Evolutionary conservation across 53 echinoderm and acorn worm genomes (phyloP).

Genomic region (Apostichopus leukothele): DNA sequence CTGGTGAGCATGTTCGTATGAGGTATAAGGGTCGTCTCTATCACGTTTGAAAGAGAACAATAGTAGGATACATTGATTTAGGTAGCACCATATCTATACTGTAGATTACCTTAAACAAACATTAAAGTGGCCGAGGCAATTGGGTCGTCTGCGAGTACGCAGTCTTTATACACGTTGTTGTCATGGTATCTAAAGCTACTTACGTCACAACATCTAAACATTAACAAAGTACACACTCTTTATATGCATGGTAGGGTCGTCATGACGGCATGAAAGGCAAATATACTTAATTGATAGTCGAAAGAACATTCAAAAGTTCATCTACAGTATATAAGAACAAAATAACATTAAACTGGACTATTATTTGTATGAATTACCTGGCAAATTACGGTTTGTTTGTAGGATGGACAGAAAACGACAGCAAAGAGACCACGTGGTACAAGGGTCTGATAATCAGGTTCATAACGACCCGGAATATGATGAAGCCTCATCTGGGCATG

Average conservation of each 20-base stretch:
- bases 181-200: neutral
- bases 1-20: no score
- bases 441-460: neutral
- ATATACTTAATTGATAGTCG: neutral
- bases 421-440: neutral
- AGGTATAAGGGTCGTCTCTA: no score
- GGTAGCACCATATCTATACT: no score
- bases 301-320: neutral
- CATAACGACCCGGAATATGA: neutral
- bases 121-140: no score
- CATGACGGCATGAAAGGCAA: neutral
- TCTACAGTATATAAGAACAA: neutral
- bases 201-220: neutral
- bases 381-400: neutral
- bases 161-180: neutral
- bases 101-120: no score
- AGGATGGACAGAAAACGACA: neutral
- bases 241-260: neutral
- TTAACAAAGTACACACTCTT: neutral
- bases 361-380: neutral
- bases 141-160: neutral
- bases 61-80: no score
- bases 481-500: neutral
- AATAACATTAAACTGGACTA: neutral
- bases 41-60: no score